Base-by-base conservation (phyloP, 1,140 invertebrate species). In the Euborellia annulipes region DNA sequence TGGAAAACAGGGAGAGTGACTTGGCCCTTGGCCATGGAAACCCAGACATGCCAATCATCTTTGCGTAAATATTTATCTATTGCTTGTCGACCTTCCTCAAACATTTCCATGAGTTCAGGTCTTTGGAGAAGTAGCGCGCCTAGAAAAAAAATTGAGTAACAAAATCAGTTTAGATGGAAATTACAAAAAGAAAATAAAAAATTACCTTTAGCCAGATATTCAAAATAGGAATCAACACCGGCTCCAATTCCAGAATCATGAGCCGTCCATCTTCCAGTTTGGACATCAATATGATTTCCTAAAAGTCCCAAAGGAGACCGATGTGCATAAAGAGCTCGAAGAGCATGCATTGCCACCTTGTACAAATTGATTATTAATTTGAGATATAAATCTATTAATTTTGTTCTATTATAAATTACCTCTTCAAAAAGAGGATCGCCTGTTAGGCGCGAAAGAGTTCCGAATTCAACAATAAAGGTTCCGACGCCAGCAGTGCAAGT, bases 171-270 rank as follows among this genome's bases (percentile, higher is more conserved):
- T n/a, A n/a, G n/a, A n/a, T n/a, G n/a, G n/a, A n/a, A n/a, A n/a
- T n/a, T n/a, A n/a, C n/a, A n/a, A n/a, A n/a, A n/a, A n/a, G n/a
- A n/a, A n/a, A n/a, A n/a, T n/a, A n/a, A n/a, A n/a, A n/a, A n/a
- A n/a, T n/a, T n/a, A n/a, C n/a, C 94, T 75, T 99, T 99, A 0
- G 94, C 92, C 43, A 99, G 69, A 65, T 99, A 99, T 66, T 99
- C 96, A 70, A 91, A 98, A 60, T 94, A 98, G 0, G 95, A 98
- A 64, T 99, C 96, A 8, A 98, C 85, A 11, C 94, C 95, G 17
- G 89, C 90, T 2, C 88, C 84, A 47, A 81, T 85, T 6, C 91
- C 93, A 37, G 91, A 81, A 68, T 98, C 96, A 22, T 89, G 77
- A 3, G 93, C 95, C 11, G 91, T 96, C 95, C 95, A 99, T 41